Evolutionary conservation across 2,113 vertebrate genomes (phyloP), one percentile per base, ranked within the genome.

Genomic region (Melanerpes formicivorus): DNA sequence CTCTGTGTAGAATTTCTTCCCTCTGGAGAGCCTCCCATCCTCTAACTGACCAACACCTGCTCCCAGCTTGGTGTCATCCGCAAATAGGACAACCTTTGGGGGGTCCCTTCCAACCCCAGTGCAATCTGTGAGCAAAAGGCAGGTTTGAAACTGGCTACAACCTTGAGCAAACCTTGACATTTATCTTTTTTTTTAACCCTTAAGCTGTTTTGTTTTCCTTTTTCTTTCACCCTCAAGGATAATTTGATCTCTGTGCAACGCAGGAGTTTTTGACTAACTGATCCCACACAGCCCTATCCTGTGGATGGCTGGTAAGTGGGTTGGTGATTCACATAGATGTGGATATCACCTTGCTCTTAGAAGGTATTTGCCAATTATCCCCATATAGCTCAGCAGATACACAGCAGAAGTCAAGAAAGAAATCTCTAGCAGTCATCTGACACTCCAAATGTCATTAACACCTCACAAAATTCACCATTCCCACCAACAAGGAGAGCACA

Each of bases 281-380:
- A 58, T 88, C 70, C n/a, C 56, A 5, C 40, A 32, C 29, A 80
- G 44, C 34, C 75, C 50, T 75, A 25, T 55, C 34, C 5, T 86
- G 63, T 40, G 90, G 90, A 54, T 83, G 78, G 56, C 56, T 77
- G 85, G 44, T 29, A 69, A 0, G 62, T 93, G 66, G 69, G 73
- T 64, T 95, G 86, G 25, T 91, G 85, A 93, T 86, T 93, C 92
- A 95, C 58, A 88, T 90, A 26, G 90, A 90, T 93, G 88, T 94
- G 76, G 90, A 58, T 86, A 83, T 78, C 80, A 91, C 66, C 77
- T 94, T 90, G 58, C 48, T 50, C 91, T 85, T 70, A 83, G 72
- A 93, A 95, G 62, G 42, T 90, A 86, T 95, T 87, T 95, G 84
- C 60, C 76, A 93, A 44, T 89, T 87, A 80, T 77, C 64, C 26